A percentile compares a stretch with the other conserved stretches of the same genome.
Conservation (phyloP, 2,888 invertebrate species). For the Spodoptera exigua region DNA sequence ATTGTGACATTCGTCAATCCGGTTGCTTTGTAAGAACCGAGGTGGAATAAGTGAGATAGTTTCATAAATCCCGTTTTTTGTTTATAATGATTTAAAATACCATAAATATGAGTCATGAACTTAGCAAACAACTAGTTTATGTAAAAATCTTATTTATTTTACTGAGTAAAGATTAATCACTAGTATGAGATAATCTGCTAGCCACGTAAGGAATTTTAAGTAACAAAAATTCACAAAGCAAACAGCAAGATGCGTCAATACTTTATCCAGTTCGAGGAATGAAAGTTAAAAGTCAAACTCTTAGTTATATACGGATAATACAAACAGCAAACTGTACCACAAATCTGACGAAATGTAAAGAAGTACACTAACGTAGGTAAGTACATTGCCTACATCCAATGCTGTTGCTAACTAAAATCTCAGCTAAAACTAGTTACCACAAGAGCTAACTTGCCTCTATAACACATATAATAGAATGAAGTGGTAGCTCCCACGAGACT, state of each 20-base stretch:
- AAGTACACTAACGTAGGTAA: constrained; percentile 17
- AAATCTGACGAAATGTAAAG: constrained; percentile 23
- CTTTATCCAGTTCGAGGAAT: neutral
- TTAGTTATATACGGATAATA: neutral
- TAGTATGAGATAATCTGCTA: too few species aligned
- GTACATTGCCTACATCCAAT: neutral
- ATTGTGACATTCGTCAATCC: constrained; percentile 10
- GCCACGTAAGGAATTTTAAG: neutral
- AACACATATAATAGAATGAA: constrained; percentile 66
- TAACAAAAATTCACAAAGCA: neutral
- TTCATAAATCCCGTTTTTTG: too few species aligned
- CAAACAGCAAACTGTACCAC: constrained; percentile 9
- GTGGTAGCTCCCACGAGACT: constrained; percentile 70
- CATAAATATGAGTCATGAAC: too few species aligned
- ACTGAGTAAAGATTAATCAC: too few species aligned
- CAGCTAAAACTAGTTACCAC: constrained; percentile 54
- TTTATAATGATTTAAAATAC: too few species aligned
- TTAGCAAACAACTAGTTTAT: too few species aligned
- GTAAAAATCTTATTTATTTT: too few species aligned
- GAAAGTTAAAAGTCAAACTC: neutral
- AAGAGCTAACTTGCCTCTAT: constrained; percentile 52
- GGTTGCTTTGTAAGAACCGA: constrained; percentile 10
- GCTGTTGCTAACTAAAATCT: constrained; percentile 40
- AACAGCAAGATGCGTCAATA: neutral
- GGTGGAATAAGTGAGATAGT: neutral